These are phyloP conservation scores for Anthopleura sola DNA, from an alignment of 64 coral and sea anemone species.

Conservation along the genomic window DNA sequence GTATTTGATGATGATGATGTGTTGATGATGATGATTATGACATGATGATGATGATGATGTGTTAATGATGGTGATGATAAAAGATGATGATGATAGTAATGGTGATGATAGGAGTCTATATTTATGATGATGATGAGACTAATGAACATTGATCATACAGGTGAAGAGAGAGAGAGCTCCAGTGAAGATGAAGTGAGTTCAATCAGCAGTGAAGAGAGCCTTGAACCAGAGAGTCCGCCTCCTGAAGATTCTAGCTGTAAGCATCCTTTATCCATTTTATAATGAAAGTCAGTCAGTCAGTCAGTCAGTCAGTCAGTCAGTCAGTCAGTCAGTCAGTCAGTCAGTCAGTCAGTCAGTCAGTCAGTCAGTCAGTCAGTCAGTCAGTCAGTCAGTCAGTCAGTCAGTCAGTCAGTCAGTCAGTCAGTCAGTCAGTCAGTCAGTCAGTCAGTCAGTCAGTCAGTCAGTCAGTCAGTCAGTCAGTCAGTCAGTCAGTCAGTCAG, in stretches of 20 bases:
- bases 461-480: no score
- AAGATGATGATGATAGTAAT: background rate
- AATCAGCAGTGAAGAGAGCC: slow-evolving; percentile 55
- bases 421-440: no score
- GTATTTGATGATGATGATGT: background rate
- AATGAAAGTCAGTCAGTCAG: background rate
- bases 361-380: background rate
- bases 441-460: no score
- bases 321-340: background rate
- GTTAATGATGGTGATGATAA: no score
- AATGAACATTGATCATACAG: slow-evolving; percentile 17
- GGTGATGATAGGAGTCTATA: slow-evolving; percentile 41
- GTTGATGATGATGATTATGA: background rate
- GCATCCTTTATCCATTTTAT: background rate
- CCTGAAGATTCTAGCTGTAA: slow-evolving; percentile 84
- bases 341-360: background rate
- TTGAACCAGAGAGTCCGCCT: slow-evolving; percentile 71
- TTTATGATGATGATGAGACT: background rate
- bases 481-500: no score
- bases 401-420: no score
- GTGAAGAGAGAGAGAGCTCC: slow-evolving; percentile 57
- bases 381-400: background rate
- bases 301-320: background rate
- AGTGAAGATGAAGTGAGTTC: slow-evolving; percentile 88
- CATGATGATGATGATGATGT: background rate